phyloP scores from a whole-genome alignment of 2,113 vertebrate genomes.

The Zosterops borbonicus region DNA sequence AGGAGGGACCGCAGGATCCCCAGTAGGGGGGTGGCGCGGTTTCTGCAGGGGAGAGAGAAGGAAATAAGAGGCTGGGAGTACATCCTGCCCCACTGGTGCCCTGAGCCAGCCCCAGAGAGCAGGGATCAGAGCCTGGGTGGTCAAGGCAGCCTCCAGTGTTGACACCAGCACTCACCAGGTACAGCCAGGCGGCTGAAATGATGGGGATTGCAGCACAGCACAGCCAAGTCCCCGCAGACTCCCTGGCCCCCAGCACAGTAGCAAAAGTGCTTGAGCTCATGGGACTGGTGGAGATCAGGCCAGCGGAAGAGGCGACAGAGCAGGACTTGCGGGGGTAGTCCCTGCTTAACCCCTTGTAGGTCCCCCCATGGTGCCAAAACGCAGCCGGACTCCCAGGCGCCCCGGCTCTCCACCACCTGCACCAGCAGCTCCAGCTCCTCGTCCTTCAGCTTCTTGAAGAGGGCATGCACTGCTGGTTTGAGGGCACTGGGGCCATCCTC shows the following conservation, averaged over 20 bases:
- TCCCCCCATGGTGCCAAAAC: slow-evolving; percentile 31
- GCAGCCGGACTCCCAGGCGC: slow-evolving; percentile 27
- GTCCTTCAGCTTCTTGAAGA: slow-evolving; percentile 72
- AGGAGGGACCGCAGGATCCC: not conserved
- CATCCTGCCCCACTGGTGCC: not conserved
- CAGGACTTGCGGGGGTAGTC: slow-evolving; percentile 42
- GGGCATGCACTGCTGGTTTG: not conserved
- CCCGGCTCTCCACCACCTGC: slow-evolving; percentile 61
- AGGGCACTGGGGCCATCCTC: slow-evolving; percentile 37
- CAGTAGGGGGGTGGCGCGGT: not conserved
- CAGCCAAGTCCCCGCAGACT: not conserved
- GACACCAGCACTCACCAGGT: slow-evolving; percentile 30
- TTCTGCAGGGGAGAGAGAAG: not conserved
- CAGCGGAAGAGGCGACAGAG: slow-evolving; percentile 72
- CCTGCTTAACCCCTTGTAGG: not conserved
- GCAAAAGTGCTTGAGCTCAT: slow-evolving; percentile 65
- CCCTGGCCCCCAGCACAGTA: not conserved
- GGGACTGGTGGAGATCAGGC: slow-evolving; percentile 58
- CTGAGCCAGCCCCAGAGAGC: not conserved
- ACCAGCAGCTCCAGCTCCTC: slow-evolving; percentile 66
- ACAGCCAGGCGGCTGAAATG: slow-evolving; percentile 68
- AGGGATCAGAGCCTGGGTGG: not conserved
- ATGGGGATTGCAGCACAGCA: slow-evolving; percentile 71
- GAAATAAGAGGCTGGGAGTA: not conserved
- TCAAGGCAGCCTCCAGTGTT: rapidly evolving